Percentiles rank a stretch among this genome's conserved stretches.
These are phyloP conservation scores for Petrocephalus zakoni DNA, from an alignment of 2,113 vertebrate species.

Conservation along the genomic window DNA sequence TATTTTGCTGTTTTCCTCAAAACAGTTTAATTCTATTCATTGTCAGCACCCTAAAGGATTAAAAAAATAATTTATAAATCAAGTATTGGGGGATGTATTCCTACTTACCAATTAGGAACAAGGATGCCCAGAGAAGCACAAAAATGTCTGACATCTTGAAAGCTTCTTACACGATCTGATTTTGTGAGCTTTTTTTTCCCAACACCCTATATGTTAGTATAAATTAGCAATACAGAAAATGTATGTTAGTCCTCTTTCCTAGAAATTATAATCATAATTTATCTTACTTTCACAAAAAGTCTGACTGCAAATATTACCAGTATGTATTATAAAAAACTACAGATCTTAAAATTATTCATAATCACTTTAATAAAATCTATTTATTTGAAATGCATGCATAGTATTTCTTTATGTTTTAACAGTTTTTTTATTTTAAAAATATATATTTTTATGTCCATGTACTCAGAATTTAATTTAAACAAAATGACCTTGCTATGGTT, in stretches of 20 bases:
- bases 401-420: not conserved
- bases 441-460: not conserved
- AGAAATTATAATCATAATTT: not conserved
- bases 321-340: not conserved
- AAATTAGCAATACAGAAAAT: not conserved
- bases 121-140: not conserved
- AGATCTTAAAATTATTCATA: not conserved
- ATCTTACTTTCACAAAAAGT: not conserved
- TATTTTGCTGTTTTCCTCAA: not conserved
- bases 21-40: not conserved
- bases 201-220: not conserved
- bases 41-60: not conserved
- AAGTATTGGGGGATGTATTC: not conserved
- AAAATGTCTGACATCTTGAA: not conserved
- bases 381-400: not conserved
- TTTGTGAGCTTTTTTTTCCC: not conserved
- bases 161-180: not conserved
- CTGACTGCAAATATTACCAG: not conserved
- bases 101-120: constrained; percentile 1
- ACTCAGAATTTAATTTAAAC: not conserved
- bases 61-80: not conserved
- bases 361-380: not conserved
- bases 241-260: not conserved
- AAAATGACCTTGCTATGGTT: not conserved
- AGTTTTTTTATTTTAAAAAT: not conserved